A percentile compares a stretch with the other conserved stretches of the same genome.
Conservation (phyloP, 1,140 invertebrate species). For the Acromyrmex heyeri region DNA sequence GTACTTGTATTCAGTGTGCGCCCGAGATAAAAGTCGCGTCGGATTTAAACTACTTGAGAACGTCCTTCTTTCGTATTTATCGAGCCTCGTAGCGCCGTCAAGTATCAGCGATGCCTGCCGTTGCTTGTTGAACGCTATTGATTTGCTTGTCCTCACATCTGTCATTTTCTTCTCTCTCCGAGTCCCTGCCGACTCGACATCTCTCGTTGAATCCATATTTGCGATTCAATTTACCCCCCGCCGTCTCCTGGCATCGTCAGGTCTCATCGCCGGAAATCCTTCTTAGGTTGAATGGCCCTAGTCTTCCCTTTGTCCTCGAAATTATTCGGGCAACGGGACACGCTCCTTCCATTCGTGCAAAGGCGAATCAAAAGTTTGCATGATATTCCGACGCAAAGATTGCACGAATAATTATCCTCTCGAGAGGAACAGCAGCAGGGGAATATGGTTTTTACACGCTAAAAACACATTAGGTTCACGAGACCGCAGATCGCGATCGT, state of each 20-base stretch:
- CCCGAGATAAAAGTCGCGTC: neutral
- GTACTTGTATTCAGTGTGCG: neutral
- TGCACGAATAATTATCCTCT: neutral
- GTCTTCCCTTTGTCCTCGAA: constrained; percentile 60
- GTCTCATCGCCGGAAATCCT: constrained; percentile 58
- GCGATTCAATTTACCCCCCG: constrained; percentile 68
- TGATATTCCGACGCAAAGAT: neutral
- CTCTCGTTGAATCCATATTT: constrained; percentile 62
- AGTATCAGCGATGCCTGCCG: constrained; percentile 27
- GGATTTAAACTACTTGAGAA: neutral
- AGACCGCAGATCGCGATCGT: constrained; percentile 60
- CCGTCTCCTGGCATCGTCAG: neutral
- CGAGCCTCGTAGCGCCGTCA: constrained; percentile 24
- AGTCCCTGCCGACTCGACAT: constrained; percentile 4
- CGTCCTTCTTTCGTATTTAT: constrained; percentile 5
- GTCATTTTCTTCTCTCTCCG: constrained; percentile 57
- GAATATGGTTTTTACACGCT: neutral
- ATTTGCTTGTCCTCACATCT: constrained; percentile 57
- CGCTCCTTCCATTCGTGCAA: neutral
- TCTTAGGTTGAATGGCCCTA: constrained; percentile 42
- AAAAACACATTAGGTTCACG: constrained; percentile 70
- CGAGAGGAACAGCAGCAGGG: too few relatives aligned
- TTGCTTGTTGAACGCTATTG: constrained; percentile 37
- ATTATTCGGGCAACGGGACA: constrained; percentile 19
- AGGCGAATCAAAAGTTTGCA: neutral